These are phyloP conservation scores for Pseudochirops cupreus DNA, from an alignment of 2,797 vertebrate species.

Conservation along the genomic window DNA sequence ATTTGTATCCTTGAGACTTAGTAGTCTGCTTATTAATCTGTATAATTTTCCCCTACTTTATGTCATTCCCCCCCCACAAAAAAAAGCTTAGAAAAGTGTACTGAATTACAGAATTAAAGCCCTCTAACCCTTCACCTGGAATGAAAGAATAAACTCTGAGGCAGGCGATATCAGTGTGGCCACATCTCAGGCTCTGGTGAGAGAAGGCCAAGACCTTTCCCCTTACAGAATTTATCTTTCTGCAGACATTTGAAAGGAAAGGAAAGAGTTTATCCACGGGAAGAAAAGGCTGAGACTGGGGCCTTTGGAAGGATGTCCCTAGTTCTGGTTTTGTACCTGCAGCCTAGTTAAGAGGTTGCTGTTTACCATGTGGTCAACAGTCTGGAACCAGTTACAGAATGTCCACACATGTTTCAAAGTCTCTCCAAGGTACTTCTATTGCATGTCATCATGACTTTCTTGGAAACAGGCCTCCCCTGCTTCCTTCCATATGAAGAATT, in stretches of 20 bases:
- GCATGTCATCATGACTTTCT: background rate
- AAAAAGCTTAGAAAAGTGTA: background rate
- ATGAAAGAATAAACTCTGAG: background rate
- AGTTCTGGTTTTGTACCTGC: background rate
- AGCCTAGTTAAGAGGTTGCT: background rate
- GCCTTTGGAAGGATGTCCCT: background rate
- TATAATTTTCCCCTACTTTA: background rate
- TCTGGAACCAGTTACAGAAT: background rate
- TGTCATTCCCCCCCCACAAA: background rate
- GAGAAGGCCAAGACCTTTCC: background rate
- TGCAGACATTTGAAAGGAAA: background rate
- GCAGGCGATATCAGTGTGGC: background rate
- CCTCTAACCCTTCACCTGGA: background rate
- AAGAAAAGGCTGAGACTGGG: background rate
- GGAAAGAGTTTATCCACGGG: background rate
- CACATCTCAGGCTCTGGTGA: background rate
- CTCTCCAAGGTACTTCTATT: background rate
- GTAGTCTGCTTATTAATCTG: background rate
- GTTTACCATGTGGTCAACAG: background rate
- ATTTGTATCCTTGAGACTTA: background rate
- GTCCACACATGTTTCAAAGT: background rate
- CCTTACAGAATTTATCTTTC: background rate
- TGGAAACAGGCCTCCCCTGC: background rate
- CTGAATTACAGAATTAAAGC: background rate
- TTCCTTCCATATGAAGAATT: background rate